These are phyloP conservation scores for Tarsius wallacei DNA, from an alignment of 2,797 vertebrate species.

Conservation along the genomic window DNA sequence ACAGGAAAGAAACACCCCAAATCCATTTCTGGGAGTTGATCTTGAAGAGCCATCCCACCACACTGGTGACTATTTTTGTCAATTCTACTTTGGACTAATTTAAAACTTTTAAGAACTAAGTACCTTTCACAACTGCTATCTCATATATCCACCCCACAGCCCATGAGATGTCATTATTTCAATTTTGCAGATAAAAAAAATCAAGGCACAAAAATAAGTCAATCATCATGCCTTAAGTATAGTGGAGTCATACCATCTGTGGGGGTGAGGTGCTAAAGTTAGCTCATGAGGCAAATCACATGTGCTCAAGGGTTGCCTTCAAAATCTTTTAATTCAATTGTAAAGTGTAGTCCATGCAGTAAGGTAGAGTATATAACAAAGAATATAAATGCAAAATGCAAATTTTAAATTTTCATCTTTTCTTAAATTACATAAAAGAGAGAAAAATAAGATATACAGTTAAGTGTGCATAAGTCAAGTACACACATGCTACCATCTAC, in stretches of 20 bases:
- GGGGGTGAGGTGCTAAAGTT: conserved; percentile 57
- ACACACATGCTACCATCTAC: too few relatives aligned
- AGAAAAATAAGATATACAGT: not conserved
- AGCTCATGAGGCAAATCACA: conserved; percentile 43
- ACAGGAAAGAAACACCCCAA: not conserved
- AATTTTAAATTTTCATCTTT: not conserved
- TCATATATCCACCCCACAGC: conserved; percentile 3
- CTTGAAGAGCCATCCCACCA: not conserved
- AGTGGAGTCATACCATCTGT: conserved; percentile 56
- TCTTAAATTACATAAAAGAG: not conserved
- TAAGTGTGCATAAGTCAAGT: not conserved
- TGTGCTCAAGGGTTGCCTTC: conserved; percentile 18
- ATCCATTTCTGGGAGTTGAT: not conserved
- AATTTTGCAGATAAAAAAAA: conserved; percentile 59
- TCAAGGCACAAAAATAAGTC: conserved; percentile 76
- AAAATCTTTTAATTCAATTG: conserved; percentile 29
- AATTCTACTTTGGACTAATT: conserved; percentile 12
- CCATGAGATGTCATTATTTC: conserved; percentile 66
- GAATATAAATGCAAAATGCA: not conserved
- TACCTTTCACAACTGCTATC: conserved; percentile 58
- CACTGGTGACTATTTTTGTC: not conserved
- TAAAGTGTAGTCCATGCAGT: not conserved
- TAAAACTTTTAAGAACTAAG: conserved; percentile 64
- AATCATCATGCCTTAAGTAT: conserved; percentile 57
- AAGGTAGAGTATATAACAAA: not conserved